Percentiles rank a stretch among this genome's conserved stretches.
phyloP scores from a whole-genome alignment of 1,140 invertebrate species.

The Eciton burchellii region DNA sequence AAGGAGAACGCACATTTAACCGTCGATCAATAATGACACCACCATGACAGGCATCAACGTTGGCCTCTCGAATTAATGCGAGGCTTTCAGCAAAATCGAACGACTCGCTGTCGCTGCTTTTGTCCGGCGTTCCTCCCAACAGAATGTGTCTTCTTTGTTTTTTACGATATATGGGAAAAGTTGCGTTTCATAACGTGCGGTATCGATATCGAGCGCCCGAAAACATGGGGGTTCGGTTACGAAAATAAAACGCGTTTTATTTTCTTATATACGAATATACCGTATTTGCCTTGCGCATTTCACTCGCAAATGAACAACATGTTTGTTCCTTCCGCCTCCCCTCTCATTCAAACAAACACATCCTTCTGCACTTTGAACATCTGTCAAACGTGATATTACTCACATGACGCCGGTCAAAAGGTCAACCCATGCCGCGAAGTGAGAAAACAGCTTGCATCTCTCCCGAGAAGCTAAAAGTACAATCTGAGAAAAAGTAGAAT shows the following conservation, averaged over 20 bases:
- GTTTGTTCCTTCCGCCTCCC: too few species aligned
- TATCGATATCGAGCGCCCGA: not conserved
- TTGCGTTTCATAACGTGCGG: not conserved
- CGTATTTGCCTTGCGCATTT: too few species aligned
- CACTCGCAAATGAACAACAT: too few species aligned
- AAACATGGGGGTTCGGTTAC: not conserved
- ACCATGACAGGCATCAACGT: too few species aligned
- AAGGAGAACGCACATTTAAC: conserved; percentile 24
- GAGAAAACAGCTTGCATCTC: conserved; percentile 8
- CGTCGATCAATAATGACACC: not conserved
- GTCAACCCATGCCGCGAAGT: not conserved
- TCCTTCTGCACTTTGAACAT: not conserved
- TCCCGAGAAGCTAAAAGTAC: conserved; percentile 11
- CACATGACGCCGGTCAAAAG: not conserved
- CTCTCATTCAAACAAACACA: not conserved
- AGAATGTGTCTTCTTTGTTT: not conserved
- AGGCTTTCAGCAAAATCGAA: conserved; percentile 14
- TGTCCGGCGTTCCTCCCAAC: not conserved
- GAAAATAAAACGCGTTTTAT: not conserved
- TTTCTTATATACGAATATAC: not conserved
- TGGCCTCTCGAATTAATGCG: conserved; percentile 16
- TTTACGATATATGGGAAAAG: not conserved
- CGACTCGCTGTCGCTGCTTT: not conserved
- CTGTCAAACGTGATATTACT: not conserved
- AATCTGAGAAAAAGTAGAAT: too few species aligned